phyloP scores from a whole-genome alignment of 2,113 vertebrate species.

The Rhinopomastus cyanomelas region DNA sequence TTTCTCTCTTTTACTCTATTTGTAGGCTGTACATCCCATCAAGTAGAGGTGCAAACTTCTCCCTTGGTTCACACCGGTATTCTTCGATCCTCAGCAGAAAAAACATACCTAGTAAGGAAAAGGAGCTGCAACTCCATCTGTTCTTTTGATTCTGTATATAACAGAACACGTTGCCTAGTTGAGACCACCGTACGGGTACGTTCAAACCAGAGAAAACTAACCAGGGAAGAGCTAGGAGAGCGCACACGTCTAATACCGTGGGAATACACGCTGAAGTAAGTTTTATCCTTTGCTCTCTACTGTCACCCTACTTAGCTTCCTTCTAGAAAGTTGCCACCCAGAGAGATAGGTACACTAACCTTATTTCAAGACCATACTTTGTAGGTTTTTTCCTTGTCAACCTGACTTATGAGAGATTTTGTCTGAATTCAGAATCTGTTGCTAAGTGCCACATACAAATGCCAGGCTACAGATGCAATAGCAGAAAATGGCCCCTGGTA shows the following conservation, averaged over 20 bases:
- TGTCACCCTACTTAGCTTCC: background rate
- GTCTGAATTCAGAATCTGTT: background rate
- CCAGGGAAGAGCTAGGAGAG: background rate
- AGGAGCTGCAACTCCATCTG: background rate
- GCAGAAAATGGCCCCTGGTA: background rate
- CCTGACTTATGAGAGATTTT: background rate
- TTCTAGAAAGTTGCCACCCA: background rate
- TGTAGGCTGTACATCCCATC: background rate
- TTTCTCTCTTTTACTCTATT: background rate
- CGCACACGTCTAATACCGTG: background rate
- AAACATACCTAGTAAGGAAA: background rate
- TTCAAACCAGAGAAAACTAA: background rate
- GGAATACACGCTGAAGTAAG: background rate
- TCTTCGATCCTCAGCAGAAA: background rate
- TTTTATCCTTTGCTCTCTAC: background rate
- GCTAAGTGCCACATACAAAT: background rate
- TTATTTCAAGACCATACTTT: background rate
- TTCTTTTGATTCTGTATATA: background rate
- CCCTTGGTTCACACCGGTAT: background rate
- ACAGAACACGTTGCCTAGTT: background rate
- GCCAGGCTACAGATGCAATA: background rate
- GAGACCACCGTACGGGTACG: background rate
- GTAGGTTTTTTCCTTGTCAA: background rate
- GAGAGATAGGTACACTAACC: background rate
- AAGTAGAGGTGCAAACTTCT: background rate